These are phyloP conservation scores for Eulacestoma nigropectus DNA, from an alignment of 2,113 vertebrate species.

Conservation along the genomic window DNA sequence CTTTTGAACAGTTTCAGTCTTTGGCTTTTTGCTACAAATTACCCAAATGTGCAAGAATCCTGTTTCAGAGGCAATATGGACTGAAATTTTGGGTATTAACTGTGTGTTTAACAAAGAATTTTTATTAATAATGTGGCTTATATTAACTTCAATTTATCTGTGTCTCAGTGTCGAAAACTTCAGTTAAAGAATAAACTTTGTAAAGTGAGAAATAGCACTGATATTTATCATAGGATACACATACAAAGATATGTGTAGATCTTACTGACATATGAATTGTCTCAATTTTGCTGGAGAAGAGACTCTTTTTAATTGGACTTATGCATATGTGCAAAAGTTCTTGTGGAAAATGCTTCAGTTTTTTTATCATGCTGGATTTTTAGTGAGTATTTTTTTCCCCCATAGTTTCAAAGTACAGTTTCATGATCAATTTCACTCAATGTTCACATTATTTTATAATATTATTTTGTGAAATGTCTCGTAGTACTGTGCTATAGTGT, in stretches of 20 bases:
- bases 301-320: neutral
- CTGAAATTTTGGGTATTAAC: neutral
- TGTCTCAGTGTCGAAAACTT: neutral
- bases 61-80: neutral
- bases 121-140: neutral
- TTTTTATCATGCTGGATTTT: neutral
- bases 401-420: neutral
- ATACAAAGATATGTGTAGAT: neutral
- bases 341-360: neutral
- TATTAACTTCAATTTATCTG: neutral
- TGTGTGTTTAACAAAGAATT: neutral
- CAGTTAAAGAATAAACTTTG: neutral
- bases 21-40: neutral
- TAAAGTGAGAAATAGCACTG: neutral
- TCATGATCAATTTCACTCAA: neutral
- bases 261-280: neutral
- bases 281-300: neutral
- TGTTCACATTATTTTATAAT: neutral
- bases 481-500: neutral
- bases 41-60: neutral
- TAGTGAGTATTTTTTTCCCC: rapidly evolving
- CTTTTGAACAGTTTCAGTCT: neutral
- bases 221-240: neutral
- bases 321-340: neutral
- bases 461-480: neutral